Evolutionary conservation across 2,888 invertebrate genomes (phyloP), one percentile per base, ranked within the genome.

Genomic region (Drosophila prolongata): DNA sequence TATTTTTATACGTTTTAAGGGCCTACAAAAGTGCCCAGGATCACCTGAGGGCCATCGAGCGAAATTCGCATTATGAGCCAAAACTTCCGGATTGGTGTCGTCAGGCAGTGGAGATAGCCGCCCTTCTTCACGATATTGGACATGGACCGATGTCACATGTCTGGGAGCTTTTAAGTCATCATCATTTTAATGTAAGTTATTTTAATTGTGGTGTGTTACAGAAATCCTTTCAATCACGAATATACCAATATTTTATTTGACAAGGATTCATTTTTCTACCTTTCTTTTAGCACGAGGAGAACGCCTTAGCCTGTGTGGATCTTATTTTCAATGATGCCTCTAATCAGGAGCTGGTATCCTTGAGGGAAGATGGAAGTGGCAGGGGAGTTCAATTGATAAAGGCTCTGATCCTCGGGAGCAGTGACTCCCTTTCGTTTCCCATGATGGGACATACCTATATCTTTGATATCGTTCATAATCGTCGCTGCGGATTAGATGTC

Each of bases 131-230:
- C 90, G 95, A 96, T 84, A 83, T 95, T 13, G 95, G 95, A 0
- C 95, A 95, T 89, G 95, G 95, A 0, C 95, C 95, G 4, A 95
- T 94, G 89, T 95, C 95, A 1, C 95, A 96, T 89, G 77, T 93
- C 9, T 95, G 95, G 94, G 95, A 95, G 77, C 27, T 6, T 4
- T 85, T 91, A 34, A 74, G 74, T 27, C 42, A 43, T 8, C 58
- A 55, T 0, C 11, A 42, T 13, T 84, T 87, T 14, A 56, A 79
- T 61, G 84, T 87, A 27, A 55, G 69, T 69, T 14, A 3, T 9
- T 24, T 38, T 10, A 5, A 38, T 9, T 6, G 13, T 5, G 3
- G 14, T 11, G 8, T 14, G 11, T 13, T 9, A n/a, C n/a, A 9
- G 10, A 11, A 10, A 35, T 35, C 10, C 10, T 35, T 35, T 10